phyloP scores from a whole-genome alignment of 2,888 invertebrate genomes.

The Mantis religiosa region DNA sequence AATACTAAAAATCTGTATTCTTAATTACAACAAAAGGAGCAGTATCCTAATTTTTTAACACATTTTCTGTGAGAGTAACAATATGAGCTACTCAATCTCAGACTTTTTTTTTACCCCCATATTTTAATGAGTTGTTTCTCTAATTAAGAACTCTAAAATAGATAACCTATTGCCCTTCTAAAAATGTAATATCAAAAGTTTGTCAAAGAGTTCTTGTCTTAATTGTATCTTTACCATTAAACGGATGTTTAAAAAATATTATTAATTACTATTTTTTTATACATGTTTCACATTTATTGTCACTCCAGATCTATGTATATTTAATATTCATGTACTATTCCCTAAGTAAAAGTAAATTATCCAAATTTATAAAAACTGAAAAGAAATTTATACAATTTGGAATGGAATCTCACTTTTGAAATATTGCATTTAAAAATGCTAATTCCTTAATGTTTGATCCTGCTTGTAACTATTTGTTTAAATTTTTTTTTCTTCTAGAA shows the following conservation, averaged over 20 bases:
- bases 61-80: background rate
- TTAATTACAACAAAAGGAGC: background rate
- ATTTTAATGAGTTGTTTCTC: too few species aligned
- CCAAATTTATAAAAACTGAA: background rate
- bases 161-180: background rate
- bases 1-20: too few species aligned
- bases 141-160: background rate
- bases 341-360: background rate
- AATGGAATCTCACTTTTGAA: background rate
- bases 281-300: background rate
- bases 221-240: background rate
- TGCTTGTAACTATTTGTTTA: background rate
- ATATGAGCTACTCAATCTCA: too few species aligned
- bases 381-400: background rate
- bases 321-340: background rate
- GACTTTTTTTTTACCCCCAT: too few species aligned
- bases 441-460: background rate
- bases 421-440: background rate
- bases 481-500: background rate
- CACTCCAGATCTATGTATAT: background rate
- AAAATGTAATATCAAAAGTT: background rate
- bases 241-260: background rate
- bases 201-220: background rate
- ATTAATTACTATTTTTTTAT: background rate
- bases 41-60: background rate